Conservation (phyloP, 2,113 vertebrate genomes). For the Bambusicola thoracicus region DNA sequence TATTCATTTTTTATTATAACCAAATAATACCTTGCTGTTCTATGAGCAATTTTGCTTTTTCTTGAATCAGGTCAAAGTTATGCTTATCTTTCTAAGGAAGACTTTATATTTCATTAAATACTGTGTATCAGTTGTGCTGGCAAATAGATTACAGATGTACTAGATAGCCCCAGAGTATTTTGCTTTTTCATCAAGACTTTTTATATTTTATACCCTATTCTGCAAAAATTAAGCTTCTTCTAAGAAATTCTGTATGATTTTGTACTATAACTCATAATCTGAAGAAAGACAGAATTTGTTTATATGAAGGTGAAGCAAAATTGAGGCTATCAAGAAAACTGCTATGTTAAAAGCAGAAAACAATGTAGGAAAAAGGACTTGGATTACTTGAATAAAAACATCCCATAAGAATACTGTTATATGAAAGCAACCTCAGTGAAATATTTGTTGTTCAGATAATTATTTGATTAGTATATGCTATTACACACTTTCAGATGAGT, state of each 20-base stretch:
- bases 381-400: not conserved
- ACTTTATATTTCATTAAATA: not conserved
- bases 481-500: not conserved
- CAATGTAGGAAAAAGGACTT: not conserved
- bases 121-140: not conserved
- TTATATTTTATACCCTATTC: not conserved
- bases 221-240: not conserved
- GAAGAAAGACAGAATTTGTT: not conserved
- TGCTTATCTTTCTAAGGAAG: not conserved
- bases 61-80: not conserved
- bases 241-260: not conserved
- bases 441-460: not conserved
- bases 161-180: not conserved
- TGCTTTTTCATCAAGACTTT: not conserved
- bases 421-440: not conserved
- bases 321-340: not conserved
- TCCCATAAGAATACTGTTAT: not conserved
- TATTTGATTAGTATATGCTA: not conserved
- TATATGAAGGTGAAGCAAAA: not conserved
- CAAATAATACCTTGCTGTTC: not conserved
- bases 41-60: not conserved
- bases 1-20: not conserved
- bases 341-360: not conserved
- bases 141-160: not conserved
- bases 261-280: not conserved